Evolutionary conservation across 2,888 invertebrate species (phyloP), one percentile per base, ranked within the genome.

Genomic region (Parapristionchus giblindavisi): DNA sequence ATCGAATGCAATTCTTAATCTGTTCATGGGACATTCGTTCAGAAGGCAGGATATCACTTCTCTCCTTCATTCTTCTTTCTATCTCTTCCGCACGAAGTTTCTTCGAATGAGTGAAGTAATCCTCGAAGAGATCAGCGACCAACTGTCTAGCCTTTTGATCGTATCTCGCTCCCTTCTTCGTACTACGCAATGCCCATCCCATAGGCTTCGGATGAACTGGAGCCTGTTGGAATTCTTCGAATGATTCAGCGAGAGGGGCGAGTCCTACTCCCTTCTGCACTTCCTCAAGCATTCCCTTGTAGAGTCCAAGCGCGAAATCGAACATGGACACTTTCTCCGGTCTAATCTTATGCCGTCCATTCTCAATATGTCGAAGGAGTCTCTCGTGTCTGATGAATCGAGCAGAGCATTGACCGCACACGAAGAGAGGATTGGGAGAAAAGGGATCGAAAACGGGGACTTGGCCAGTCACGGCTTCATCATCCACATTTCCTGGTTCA

Each of bases 401-500:
- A 24, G 56, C 14, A 24, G 56, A 24, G 27, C 56, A 56, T 24
- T 56, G 56, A 56, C 3, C 3, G 21, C 58, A 58, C 34, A 58
- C 34, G 17, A 58, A 58, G 58, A 58, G 58, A 1, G 58, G 36
- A 2, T 34, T 32, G 32, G 6, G 3, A 21, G 58, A 56, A n/a
- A 21, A 2, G 27, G n/a, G n/a, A n/a, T n/a, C n/a, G n/a, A n/a
- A n/a, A n/a, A n/a, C n/a, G n/a, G n/a, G n/a, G n/a, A n/a, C n/a
- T n/a, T n/a, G n/a, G n/a, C n/a, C 14, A 24, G 56, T 43, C 2
- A 32, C 58, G 2, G 58, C 32, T 36, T 58, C 34, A n/a, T 58
- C 58, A 58, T 58, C 58, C 34, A 34, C 32, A 14, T 58, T 21
- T 2, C 17, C 58, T 58, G 58, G 58, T 58, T 58, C 58, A 58